Evolutionary conservation across 2,888 invertebrate genomes (phyloP), one percentile per base, ranked within the genome.

Genomic region (Hypomecis punctinalis): DNA sequence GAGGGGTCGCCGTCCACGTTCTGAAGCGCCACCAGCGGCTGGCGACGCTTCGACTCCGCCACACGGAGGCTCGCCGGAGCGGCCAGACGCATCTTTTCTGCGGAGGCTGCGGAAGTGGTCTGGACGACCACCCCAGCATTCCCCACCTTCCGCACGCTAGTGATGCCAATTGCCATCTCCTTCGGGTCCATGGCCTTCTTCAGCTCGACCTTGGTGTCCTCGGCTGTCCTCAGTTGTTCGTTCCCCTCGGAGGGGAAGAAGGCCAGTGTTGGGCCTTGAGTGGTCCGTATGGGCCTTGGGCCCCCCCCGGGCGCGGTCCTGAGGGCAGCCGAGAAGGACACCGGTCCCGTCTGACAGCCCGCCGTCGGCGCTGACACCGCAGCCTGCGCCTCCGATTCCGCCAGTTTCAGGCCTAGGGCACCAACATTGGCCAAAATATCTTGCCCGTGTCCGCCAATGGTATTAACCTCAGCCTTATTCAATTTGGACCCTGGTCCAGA

Each of bases 1-100:
- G 42, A 37, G 0, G 63, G 63, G 37, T 63, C 63, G 0, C 63
- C 58, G 7, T 63, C 58, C 0, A 63, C 35, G 4, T 58, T 54
- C 0, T 45, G 6, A 0, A 63, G 23, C 13, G 63, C 52, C 36
- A 57, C 52, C 8, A 57, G 11, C 0, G 42, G 63, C 13, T 42
- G 63, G 58, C 48, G 51, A 5, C 59, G 59, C 45, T 51, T 51
- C 10, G 23, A 23, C 23, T 23, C 23, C 23, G 23, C 23, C 23
- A 23, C 23, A 2, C 63, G 39, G 0, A 61, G 70, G 11, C 58
- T 6, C 36, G 45, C 7, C 0, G 58, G 51, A 0, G 37, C 67
- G n/a, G 66, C 70, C 11, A 6, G 13, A 0, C 33, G 36, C 11
- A 57, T 47, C 39, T 6, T 67, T 8, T 13, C 59, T 6, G 42